Percentiles rank a stretch among this genome's conserved stretches.
Conservation (phyloP, 2,113 vertebrate genomes). For the Ascaphus truei region DNA sequence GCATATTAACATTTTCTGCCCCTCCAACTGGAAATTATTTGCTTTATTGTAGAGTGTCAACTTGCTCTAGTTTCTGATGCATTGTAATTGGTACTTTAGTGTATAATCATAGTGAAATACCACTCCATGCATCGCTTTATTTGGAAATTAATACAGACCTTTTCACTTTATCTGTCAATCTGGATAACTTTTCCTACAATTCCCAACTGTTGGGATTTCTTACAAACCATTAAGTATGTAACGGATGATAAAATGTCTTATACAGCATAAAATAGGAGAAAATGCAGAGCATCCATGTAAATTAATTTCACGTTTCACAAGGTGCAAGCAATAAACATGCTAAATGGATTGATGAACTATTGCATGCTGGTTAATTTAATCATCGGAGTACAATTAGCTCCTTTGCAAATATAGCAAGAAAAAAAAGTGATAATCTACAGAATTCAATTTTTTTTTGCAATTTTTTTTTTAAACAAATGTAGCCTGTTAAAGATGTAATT, state of each 20-base stretch:
- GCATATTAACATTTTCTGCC: conserved; percentile 99
- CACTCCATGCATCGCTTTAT: conserved; percentile 87
- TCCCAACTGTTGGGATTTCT: conserved; percentile 72
- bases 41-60: conserved; percentile 99
- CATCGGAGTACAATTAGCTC: conserved; percentile 3
- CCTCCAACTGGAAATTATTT: conserved; percentile 99
- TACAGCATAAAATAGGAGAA: conserved; percentile 49
- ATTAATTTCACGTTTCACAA: conserved; percentile 41
- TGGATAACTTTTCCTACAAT: conserved; percentile 76
- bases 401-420: background rate
- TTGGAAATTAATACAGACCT: conserved; percentile 89
- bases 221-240: conserved; percentile 86
- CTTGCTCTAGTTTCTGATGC: conserved; percentile 91
- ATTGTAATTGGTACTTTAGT: conserved; percentile 97
- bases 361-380: conserved; percentile 19
- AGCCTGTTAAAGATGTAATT: background rate
- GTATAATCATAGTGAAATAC: conserved; percentile 92
- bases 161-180: conserved; percentile 78
- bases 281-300: conserved; percentile 53
- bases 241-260: conserved; percentile 78
- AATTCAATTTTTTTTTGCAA: too few relatives aligned
- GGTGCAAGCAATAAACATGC: conserved; percentile 43
- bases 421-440: background rate
- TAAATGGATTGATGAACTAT: conserved; percentile 34
- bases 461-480: background rate